Evolutionary conservation across 1,140 invertebrate species (phyloP).

Genomic region (Drosophila pruinosa): DNA sequence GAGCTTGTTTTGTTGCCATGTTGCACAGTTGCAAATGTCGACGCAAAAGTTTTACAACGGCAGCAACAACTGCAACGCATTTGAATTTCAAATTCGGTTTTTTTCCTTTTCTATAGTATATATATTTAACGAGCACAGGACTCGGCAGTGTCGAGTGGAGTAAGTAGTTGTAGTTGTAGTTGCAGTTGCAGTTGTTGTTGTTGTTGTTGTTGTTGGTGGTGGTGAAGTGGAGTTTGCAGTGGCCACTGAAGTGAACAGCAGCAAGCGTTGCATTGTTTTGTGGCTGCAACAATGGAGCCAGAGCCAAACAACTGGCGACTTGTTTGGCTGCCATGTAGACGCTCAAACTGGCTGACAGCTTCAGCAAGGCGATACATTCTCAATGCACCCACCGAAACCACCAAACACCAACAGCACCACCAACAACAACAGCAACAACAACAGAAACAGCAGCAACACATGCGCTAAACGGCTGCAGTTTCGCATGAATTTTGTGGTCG

Average conservation of each 20-base stretch:
- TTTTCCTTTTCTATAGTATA: conserved; percentile 9
- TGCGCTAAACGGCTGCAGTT: conserved; percentile 31
- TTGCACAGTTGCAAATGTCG: conserved; percentile 45
- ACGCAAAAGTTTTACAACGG: conserved; percentile 27
- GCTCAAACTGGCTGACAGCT: conserved; percentile 74
- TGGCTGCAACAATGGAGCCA: conserved; percentile 18
- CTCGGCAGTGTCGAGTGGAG: conserved; percentile 1
- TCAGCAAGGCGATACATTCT: conserved; percentile 67
- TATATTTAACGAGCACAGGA: conserved; percentile 34
- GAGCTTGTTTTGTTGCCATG: conserved; percentile 20
- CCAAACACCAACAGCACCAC: conserved; percentile 6
- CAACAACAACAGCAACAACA: conserved; percentile 2
- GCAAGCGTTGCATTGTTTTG: conserved; percentile 27
- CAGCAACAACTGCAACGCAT: conserved; percentile 53
- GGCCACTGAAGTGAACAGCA: conserved; percentile 23
- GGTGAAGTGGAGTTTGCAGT: conserved; percentile 7
- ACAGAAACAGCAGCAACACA: neutral
- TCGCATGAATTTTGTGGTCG: conserved; percentile 46
- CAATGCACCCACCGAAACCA: conserved; percentile 42
- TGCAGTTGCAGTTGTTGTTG: conserved; percentile 10
- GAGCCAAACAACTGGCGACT: conserved; percentile 16
- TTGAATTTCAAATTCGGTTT: conserved; percentile 70
- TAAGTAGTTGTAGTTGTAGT: neutral
- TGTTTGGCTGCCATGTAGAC: conserved; percentile 66
- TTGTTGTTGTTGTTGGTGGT: neutral